phyloP scores from a whole-genome alignment of 2,797 vertebrate species.

The Mycteria americana region DNA sequence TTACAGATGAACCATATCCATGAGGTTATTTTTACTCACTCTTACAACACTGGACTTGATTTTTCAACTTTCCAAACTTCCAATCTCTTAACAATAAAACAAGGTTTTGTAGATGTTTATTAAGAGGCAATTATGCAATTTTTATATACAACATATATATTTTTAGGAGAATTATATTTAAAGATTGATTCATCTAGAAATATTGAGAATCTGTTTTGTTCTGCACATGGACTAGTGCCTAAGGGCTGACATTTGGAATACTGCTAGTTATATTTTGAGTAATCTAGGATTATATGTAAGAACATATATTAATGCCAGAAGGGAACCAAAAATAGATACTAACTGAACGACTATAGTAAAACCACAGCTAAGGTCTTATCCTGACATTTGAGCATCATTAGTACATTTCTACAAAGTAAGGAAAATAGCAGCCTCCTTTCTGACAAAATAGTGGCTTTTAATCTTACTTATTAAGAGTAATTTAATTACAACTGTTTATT shows the following conservation, averaged over 20 bases:
- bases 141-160: background rate
- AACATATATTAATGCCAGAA: background rate
- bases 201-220: background rate
- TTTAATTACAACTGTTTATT: slow-evolving; percentile 20
- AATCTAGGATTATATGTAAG: background rate
- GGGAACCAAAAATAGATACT: background rate
- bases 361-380: background rate
- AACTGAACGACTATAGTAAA: background rate
- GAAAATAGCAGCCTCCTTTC: background rate
- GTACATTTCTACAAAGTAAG: background rate
- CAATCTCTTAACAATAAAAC: background rate
- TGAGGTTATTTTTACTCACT: background rate
- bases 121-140: background rate
- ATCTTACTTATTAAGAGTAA: background rate
- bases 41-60: background rate
- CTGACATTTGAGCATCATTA: background rate
- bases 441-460: background rate
- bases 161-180: background rate
- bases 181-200: background rate
- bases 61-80: background rate
- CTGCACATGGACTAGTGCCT: background rate
- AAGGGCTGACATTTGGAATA: background rate
- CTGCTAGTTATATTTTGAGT: background rate
- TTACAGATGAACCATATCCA: background rate
- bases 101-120: background rate